These are phyloP conservation scores for Dromius quadrimaculatus DNA, from an alignment of 2,888 invertebrate genomes.

Conservation along the genomic window DNA sequence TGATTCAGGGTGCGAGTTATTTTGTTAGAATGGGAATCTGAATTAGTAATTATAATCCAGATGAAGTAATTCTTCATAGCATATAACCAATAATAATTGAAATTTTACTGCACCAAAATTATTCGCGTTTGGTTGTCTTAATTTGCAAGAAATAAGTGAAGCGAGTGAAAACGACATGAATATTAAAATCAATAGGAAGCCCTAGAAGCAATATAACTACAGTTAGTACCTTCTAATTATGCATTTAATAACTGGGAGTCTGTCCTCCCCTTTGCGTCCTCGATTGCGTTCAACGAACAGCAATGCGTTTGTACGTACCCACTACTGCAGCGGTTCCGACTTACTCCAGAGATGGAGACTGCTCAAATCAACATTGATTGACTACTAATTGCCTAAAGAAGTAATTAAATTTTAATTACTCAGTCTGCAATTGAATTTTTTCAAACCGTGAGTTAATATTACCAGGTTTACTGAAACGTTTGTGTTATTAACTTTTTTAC, in stretches of 20 bases:
- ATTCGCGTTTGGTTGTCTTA: neutral
- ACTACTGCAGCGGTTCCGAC: conserved; percentile 44
- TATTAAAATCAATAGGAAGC: conserved; percentile 65
- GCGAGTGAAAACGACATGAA: conserved; percentile 55
- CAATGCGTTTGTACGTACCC: neutral
- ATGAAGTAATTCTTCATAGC: neutral
- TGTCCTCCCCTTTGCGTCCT: neutral
- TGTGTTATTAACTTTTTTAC: conserved; percentile 48
- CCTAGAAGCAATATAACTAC: conserved; percentile 63
- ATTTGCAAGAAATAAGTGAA: conserved; percentile 1
- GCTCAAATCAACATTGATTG: conserved; percentile 64
- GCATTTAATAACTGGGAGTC: conserved; percentile 65
- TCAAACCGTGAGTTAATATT: conserved; percentile 42
- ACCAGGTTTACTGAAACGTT: conserved; percentile 45
- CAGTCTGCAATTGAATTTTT: conserved; percentile 59
- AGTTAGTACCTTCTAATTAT: conserved; percentile 65
- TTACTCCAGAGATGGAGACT: conserved; percentile 38
- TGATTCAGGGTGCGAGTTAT: no score
- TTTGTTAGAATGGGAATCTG: conserved; percentile 26
- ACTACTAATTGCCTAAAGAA: conserved; percentile 66
- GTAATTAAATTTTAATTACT: conserved; percentile 67
- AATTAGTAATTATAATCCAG: conserved; percentile 18
- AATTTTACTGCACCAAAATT: no score
- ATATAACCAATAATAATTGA: no score
- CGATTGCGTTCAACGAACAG: conserved; percentile 6